A percentile compares a stretch with the other conserved stretches of the same genome.
Evolutionary conservation across 1,140 invertebrate genomes (phyloP).

Genomic region (Colletes gigas): DNA sequence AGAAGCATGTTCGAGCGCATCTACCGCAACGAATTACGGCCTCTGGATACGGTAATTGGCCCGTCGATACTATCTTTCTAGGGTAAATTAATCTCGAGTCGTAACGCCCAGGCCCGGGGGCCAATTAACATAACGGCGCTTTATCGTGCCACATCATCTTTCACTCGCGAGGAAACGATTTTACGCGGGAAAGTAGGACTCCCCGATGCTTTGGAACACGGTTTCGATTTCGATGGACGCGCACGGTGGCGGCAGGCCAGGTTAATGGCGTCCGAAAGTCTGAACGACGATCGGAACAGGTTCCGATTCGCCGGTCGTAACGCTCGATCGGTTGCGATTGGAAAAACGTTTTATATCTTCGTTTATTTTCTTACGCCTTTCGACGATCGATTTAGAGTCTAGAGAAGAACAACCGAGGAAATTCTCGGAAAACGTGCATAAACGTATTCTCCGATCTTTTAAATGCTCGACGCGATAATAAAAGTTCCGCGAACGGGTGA

Average conservation of each 20-base stretch:
- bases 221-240: slow-evolving; percentile 49
- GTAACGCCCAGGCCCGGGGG: slow-evolving; percentile 22
- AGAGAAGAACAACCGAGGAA: neutral
- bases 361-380: neutral
- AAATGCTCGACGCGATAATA: neutral
- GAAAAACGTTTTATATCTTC: no score
- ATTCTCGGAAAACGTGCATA: neutral
- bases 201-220: slow-evolving; percentile 10
- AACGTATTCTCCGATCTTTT: neutral
- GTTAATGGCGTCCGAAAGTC: slow-evolving; percentile 14
- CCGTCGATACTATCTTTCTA: slow-evolving; percentile 56
- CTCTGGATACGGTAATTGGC: slow-evolving; percentile 40
- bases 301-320: neutral
- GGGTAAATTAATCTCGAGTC: slow-evolving; percentile 62
- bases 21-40: slow-evolving; percentile 28
- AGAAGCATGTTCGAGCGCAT: no score
- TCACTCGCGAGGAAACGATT: slow-evolving; percentile 37
- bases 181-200: slow-evolving; percentile 10
- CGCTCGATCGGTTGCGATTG: no score
- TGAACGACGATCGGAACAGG: neutral
- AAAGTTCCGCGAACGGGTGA: neutral
- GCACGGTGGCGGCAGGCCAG: neutral
- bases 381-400: neutral
- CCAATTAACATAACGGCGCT: slow-evolving; percentile 63
- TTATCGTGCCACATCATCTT: slow-evolving; percentile 51